Percentiles rank a stretch among this genome's conserved stretches.
phyloP scores from a whole-genome alignment of 2,113 vertebrate genomes.

The Brachyhypopomus gauderio region DNA sequence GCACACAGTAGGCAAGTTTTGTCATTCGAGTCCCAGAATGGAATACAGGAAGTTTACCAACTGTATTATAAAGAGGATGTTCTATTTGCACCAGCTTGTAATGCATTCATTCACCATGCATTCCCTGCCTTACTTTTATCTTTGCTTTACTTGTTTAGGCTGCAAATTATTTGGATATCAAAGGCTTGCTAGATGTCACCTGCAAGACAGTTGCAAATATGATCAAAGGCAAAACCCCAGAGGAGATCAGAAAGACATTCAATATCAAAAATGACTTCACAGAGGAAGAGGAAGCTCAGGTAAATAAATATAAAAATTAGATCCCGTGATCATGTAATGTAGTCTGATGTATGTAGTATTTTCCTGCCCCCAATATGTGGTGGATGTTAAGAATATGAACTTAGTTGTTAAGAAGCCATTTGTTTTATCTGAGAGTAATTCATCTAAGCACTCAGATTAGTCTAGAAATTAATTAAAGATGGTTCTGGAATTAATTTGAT shows the following conservation, averaged over 20 bases:
- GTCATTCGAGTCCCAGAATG: neutral
- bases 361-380: neutral
- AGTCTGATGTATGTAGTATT: too few relatives aligned
- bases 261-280: slow-evolving; percentile 99
- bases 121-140: slow-evolving; percentile 11
- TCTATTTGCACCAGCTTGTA: slow-evolving; percentile 2
- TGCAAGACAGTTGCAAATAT: slow-evolving; percentile 99
- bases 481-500: too few relatives aligned
- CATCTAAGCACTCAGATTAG: too few relatives aligned
- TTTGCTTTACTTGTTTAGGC: slow-evolving; percentile 75
- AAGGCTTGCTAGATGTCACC: slow-evolving; percentile 97
- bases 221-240: slow-evolving; percentile 99
- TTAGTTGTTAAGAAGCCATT: too few relatives aligned
- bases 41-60: neutral
- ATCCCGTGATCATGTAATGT: neutral
- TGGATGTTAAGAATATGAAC: neutral
- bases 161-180: slow-evolving; percentile 99
- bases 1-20: neutral
- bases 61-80: neutral
- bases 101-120: neutral
- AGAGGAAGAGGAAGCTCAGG: slow-evolving; percentile 99
- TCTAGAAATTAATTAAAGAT: too few relatives aligned
- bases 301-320: slow-evolving; percentile 55
- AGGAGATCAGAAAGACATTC: slow-evolving; percentile 99
- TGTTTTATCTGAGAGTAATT: too few relatives aligned